Conservation (phyloP, 2,113 vertebrate genomes). For the Suncus etruscus region DNA sequence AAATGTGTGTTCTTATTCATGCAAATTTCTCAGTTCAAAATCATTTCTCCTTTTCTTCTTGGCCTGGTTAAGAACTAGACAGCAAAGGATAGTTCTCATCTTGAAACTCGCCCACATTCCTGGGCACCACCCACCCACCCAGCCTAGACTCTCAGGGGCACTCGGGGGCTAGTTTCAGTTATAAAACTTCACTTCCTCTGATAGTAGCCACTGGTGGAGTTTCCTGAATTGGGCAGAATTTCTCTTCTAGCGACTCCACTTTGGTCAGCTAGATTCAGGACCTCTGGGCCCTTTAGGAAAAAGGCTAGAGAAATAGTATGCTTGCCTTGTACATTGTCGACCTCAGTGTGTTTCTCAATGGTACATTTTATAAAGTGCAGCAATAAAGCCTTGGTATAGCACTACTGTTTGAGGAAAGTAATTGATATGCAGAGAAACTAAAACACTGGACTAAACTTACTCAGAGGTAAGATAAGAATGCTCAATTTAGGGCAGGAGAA, state of each 20-base stretch:
- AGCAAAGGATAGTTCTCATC: slow-evolving; percentile 43
- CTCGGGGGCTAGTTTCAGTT: slow-evolving; percentile 49
- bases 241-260: neutral
- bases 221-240: slow-evolving; percentile 43
- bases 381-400: neutral
- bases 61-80: slow-evolving; percentile 39
- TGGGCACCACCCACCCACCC: neutral
- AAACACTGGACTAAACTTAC: neutral
- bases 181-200: slow-evolving; percentile 67
- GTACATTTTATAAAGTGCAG: neutral
- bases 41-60: neutral
- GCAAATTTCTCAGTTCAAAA: too few species aligned
- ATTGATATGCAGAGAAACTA: neutral
- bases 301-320: neutral
- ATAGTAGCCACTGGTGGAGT: slow-evolving; percentile 27
- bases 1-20: too few species aligned
- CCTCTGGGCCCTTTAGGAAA: neutral
- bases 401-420: neutral
- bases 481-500: too few species aligned
- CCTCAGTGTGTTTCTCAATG: neutral
- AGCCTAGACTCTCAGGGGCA: slow-evolving; percentile 31
- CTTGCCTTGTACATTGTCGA: too few species aligned
- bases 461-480: neutral
- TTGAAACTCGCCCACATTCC: slow-evolving; percentile 51
- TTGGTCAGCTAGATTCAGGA: neutral